Percentiles rank a stretch among this genome's conserved stretches.
phyloP scores from a whole-genome alignment of 2,113 vertebrate genomes.

The Papio anubis region DNA sequence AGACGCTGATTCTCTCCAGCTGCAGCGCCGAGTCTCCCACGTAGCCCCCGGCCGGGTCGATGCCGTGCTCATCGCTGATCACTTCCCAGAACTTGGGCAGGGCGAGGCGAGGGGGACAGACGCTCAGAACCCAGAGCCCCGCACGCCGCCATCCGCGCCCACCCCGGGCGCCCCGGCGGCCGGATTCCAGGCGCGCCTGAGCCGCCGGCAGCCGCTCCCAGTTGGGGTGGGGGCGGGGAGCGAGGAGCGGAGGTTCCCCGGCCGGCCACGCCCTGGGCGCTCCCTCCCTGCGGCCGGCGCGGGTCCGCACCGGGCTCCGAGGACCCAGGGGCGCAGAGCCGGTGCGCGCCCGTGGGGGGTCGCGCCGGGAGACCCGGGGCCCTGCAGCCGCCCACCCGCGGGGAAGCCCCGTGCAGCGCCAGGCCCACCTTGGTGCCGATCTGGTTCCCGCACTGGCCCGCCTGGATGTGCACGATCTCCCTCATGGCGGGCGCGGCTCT shows the following conservation, averaged over 20 bases:
- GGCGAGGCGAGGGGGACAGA: background rate
- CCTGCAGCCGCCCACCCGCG: background rate
- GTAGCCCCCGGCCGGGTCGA: slow-evolving; percentile 92
- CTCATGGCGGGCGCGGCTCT: slow-evolving; percentile 85
- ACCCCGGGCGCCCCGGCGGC: background rate
- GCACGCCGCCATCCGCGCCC: background rate
- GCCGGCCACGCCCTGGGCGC: too few species aligned
- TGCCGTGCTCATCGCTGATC: slow-evolving; percentile 95
- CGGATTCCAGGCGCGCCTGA: background rate
- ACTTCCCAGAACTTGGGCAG: slow-evolving; percentile 93
- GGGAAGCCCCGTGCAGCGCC: background rate
- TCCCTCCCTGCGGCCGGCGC: background rate
- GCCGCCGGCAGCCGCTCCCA: background rate
- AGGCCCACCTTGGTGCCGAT: slow-evolving; percentile 92
- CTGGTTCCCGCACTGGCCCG: slow-evolving; percentile 96
- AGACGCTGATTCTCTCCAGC: slow-evolving; percentile 94
- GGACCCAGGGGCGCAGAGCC: too few species aligned
- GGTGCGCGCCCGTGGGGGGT: too few species aligned
- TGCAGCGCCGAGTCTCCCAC: slow-evolving; percentile 93
- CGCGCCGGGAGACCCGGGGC: background rate
- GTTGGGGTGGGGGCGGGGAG: background rate
- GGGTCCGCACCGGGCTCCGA: background rate
- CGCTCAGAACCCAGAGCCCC: background rate
- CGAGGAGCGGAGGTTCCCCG: background rate
- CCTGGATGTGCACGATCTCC: slow-evolving; percentile 96